Base-by-base conservation (phyloP, 2,797 vertebrate genomes). In the Enteromius mattozi region DNA sequence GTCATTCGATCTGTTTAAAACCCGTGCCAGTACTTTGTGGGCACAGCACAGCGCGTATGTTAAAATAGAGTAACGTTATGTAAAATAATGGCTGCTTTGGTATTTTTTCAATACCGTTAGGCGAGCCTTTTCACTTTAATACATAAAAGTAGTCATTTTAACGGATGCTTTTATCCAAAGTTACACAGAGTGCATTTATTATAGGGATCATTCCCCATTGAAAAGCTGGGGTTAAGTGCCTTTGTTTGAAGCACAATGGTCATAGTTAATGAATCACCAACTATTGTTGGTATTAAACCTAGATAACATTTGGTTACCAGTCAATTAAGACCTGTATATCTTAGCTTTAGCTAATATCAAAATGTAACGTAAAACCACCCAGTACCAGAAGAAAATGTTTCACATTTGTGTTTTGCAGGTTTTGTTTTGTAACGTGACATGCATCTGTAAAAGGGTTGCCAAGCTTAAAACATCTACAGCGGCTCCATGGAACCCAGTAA, bases 401-500 rank as follows among this genome's bases (percentile, higher is more conserved):
- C 4, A 45, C 40, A 2, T 2, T 37, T 76, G 9, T 74, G 7
- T 63, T 77, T 54, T 78, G 35, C 42, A 87, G 88, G 74, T 71
- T 70, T 21, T 84, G 42, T 37, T 33, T 40, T 84, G 40, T 71
- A 75, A 75, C 30, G 71, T 85, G 88, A 81, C 84, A 92, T 92
- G 91, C 78, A 77, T 87, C 85, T 90, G 63, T 92, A 80, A 88
- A 78, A 40, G 91, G 84, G 19, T 68, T 87, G 89, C 87, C 94
- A 42, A 54, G 68, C 68, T 76, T 49, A 68, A 59, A 40, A 56
- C 49, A 61, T 86, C 82, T 66, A 78, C 83, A 75, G 56, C 74
- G 75, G 90, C 94, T 94, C 94, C 95, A 99, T 99, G 98, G 98
- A 99, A 96, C 96, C 97, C 74, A 97, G 96, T 92, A 97, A 96